Evolutionary conservation across 2,113 vertebrate genomes (phyloP), one percentile per base, ranked within the genome.

Genomic region (Vulpes lagopus): DNA sequence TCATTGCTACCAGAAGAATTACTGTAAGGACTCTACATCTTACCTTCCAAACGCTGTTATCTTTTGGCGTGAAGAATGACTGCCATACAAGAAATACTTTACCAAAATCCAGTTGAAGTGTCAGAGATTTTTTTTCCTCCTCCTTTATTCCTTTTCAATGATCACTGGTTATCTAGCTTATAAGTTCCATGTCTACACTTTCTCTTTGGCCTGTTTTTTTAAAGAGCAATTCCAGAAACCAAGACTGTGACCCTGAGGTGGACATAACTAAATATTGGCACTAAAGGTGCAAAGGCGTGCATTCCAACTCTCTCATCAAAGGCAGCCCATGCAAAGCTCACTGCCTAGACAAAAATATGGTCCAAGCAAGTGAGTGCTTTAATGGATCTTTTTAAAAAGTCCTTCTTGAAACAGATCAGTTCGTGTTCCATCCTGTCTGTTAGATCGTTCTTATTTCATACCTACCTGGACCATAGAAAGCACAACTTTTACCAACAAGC

Each of bases 1-100:
- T 71, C 35, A 60, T 96, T 73, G 30, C 94, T 92, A 32, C 93
- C 32, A 43, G 35, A 57, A 89, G 82, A 89, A 87, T 94, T 94
- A 43, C 55, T 84, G 0, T 17, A 27, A 80, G 86, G 60, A 79
- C 22, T 78, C 74, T 80, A 8, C 79, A 20, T 95, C 94, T 94
- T 84, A 17, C 35, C 69, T 43, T 91, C 57, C 76, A 12, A 97
- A 95, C 97, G 38, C 49, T 22, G 11, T 69, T 84, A 12, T 16
- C 5, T 0, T 92, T 85, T 5, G 59, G 9, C 76, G 78, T 65
- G 35, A 93, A 55, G 91, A 95, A 79, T 2, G 3, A 2, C 53
- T 62, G 8, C 1, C 25, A 3, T 2, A 8, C 23, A 49, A 23
- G 35, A 92, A 89, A 49, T 71, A 87, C 53, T 87, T 79, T 11